Percentiles rank a stretch among this genome's conserved stretches.
Evolutionary conservation across 53 echinoderm and acorn worm genomes (phyloP).

Genomic region (Actinopyga echinites): DNA sequence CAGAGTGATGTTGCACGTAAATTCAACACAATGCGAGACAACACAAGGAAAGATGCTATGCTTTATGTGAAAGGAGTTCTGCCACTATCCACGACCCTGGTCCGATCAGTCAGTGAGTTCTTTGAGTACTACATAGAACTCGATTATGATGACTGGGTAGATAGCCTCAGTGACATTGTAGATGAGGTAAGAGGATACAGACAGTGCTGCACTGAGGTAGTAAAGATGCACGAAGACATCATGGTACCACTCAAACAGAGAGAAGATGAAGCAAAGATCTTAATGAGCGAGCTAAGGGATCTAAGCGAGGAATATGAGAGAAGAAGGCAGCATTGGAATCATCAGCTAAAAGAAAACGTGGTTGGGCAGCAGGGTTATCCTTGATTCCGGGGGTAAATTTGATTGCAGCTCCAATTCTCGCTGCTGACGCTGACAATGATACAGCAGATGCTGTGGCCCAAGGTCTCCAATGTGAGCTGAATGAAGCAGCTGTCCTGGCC

Average conservation of each 20-base stretch:
- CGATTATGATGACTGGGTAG: conserved; percentile 1
- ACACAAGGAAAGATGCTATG: background rate
- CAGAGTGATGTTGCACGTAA: background rate
- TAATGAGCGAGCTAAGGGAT: background rate
- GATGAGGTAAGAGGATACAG: conserved; percentile 33
- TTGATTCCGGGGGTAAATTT: conserved; percentile 28
- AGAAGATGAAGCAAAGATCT: conserved; percentile 37
- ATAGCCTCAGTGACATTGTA: background rate
- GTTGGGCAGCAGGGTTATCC: conserved; percentile 4
- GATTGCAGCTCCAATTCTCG: conserved; percentile 12
- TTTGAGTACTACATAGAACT: conserved; percentile 29
- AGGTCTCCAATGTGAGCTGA: background rate
- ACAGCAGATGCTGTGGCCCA: conserved; percentile 3
- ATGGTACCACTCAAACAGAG: conserved; percentile 18
- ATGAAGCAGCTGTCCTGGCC: background rate
- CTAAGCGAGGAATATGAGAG: background rate
- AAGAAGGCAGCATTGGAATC: background rate
- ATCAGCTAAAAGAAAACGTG: background rate
- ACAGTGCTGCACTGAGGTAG: conserved; percentile 24
- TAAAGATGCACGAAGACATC: conserved; percentile 29
- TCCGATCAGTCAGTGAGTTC: background rate
- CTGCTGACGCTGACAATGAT: background rate
- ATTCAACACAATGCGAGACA: background rate
- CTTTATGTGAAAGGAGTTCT: conserved; percentile 19
- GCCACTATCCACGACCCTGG: background rate